Conservation (phyloP, 37 sponge, comb jelly and placozoan species). For the Petrosia ficiformis region DNA sequence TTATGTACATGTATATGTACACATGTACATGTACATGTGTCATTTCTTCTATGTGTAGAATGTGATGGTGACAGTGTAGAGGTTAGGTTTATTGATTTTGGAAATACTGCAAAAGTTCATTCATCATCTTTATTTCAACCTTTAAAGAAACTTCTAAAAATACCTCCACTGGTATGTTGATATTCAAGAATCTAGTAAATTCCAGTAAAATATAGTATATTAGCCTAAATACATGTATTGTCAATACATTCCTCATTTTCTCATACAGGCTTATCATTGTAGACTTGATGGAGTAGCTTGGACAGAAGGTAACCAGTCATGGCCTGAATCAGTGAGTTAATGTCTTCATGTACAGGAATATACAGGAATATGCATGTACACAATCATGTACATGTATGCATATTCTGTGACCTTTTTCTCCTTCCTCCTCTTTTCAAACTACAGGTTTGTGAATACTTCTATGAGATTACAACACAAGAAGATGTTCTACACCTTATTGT, state of each 20-base stretch:
- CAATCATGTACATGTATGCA: background rate
- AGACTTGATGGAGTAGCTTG: background rate
- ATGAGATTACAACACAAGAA: background rate
- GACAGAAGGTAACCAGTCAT: background rate
- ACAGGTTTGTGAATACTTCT: background rate
- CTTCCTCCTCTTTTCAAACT: background rate
- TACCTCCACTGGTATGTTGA: no score
- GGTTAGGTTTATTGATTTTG: no score
- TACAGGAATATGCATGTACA: no score
- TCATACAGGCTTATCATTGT: background rate
- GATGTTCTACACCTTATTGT: background rate
- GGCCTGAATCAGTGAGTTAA: background rate
- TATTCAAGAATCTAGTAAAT: no score
- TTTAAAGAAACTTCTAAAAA: no score
- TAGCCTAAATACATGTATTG: no score
- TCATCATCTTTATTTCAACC: background rate
- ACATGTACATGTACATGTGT: background rate
- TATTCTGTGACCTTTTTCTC: background rate
- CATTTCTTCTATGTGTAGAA: conserved; percentile 55
- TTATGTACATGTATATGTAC: background rate
- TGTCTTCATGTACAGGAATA: no score
- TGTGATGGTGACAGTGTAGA: conserved; percentile 31
- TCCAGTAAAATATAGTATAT: no score
- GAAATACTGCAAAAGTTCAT: background rate
- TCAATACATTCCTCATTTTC: no score